Conservation (phyloP, 2,797 vertebrate genomes). For the Enteromius fasciolatus region DNA sequence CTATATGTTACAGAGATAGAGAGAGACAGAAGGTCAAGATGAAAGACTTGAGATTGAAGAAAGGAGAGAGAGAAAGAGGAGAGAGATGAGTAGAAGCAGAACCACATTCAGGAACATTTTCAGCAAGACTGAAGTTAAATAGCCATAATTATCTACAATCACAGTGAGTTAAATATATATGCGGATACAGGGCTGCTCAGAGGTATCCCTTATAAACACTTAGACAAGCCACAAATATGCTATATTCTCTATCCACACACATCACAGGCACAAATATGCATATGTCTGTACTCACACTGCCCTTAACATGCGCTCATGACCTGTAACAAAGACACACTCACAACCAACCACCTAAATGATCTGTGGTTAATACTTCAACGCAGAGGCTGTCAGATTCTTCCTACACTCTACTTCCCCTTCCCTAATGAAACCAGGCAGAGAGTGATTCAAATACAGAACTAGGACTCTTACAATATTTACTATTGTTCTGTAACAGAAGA, state of each 20-base stretch:
- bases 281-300: constrained; percentile 20
- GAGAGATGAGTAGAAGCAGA: constrained; percentile 44
- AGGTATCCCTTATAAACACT: constrained; percentile 51
- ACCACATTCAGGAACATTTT: constrained; percentile 55
- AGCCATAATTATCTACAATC: constrained; percentile 58
- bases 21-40: background rate
- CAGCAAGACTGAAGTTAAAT: constrained; percentile 51
- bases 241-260: constrained; percentile 38
- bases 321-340: constrained; percentile 23
- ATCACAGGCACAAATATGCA: constrained; percentile 32
- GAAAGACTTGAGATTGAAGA: constrained; percentile 2
- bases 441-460: constrained; percentile 22
- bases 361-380: constrained; percentile 25
- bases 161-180: constrained; percentile 60
- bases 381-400: constrained; percentile 22
- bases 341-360: constrained; percentile 1
- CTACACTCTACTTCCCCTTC: constrained; percentile 1
- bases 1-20: background rate
- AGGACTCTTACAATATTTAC: constrained; percentile 28
- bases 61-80: constrained; percentile 10
- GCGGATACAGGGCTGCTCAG: constrained; percentile 36
- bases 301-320: background rate
- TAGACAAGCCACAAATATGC: constrained; percentile 44
- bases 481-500: constrained; percentile 10
- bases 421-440: constrained; percentile 33